Percentiles rank a stretch among this genome's conserved stretches.
Evolutionary conservation across 2,797 vertebrate genomes (phyloP).

Genomic region (Pseudochaenichthys georgianus): DNA sequence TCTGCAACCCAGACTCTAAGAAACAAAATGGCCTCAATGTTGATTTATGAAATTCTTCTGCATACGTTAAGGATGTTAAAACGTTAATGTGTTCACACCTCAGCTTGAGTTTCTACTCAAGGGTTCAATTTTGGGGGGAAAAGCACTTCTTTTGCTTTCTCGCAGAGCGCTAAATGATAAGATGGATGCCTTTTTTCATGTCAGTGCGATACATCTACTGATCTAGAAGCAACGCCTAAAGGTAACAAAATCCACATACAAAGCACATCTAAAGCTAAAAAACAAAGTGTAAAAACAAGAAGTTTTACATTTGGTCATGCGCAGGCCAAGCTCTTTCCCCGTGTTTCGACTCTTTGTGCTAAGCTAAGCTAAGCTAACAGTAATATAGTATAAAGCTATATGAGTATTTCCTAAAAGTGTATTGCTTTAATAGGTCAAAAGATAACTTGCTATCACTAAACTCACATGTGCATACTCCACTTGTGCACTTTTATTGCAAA

Average conservation of each 20-base stretch:
- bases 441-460: neutral
- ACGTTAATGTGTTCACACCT: conserved; percentile 33
- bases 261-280: neutral
- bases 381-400: neutral
- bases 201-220: neutral
- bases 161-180: neutral
- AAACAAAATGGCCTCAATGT: conserved; percentile 27
- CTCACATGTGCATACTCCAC: conserved; percentile 10
- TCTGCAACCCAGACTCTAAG: conserved; percentile 7
- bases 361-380: neutral
- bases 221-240: neutral
- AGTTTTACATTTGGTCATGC: neutral
- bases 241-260: no score
- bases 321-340: neutral
- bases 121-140: neutral
- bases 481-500: conserved; percentile 2
- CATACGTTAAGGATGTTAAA: conserved; percentile 6
- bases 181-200: neutral
- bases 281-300: neutral
- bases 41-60: conserved; percentile 51
- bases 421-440: conserved; percentile 14
- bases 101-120: conserved; percentile 29
- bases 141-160: conserved; percentile 10
- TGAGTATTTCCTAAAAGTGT: neutral
- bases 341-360: conserved; percentile 2